Percentiles rank a stretch among this genome's conserved stretches.
phyloP scores from a whole-genome alignment of 2,888 invertebrate genomes.

The Ectemnius lituratus region DNA sequence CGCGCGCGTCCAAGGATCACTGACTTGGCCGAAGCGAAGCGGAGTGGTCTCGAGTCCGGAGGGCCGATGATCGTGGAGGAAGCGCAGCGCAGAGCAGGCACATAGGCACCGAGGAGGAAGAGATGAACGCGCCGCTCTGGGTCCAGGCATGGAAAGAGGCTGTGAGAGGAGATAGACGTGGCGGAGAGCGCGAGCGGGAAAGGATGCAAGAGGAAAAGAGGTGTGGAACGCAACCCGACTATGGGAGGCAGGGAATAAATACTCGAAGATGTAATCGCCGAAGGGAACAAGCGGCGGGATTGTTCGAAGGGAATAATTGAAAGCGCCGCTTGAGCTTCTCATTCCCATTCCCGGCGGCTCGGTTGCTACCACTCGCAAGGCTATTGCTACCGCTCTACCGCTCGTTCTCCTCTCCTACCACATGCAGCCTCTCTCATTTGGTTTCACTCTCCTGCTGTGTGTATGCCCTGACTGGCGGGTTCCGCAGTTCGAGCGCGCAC shows the following conservation, averaged over 20 bases:
- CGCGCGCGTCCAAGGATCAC: constrained; percentile 38
- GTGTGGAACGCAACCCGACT: constrained; percentile 49
- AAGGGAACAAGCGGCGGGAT: constrained; percentile 78
- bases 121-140: neutral
- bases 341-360: constrained; percentile 73
- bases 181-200: constrained; percentile 19
- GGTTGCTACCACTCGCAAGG: constrained; percentile 50
- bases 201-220: constrained; percentile 51
- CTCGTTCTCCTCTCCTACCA: constrained; percentile 19
- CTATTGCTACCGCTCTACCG: constrained; percentile 44
- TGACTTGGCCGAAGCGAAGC: constrained; percentile 44
- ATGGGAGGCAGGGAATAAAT: constrained; percentile 74
- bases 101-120: constrained; percentile 6
- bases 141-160: constrained; percentile 35
- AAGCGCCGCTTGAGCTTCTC: constrained; percentile 77
- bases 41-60: constrained; percentile 38
- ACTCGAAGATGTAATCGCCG: constrained; percentile 77
- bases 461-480: no score
- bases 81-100: constrained; percentile 25
- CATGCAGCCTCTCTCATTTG: constrained; percentile 43
- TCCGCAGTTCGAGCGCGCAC: no score
- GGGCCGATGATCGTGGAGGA: constrained; percentile 11
- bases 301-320: constrained; percentile 78
- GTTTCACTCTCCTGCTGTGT: constrained; percentile 5
- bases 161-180: constrained; percentile 49